A percentile compares a stretch with the other conserved stretches of the same genome.
phyloP scores from a whole-genome alignment of 2,888 invertebrate species.

The Eledone cirrhosa region DNA sequence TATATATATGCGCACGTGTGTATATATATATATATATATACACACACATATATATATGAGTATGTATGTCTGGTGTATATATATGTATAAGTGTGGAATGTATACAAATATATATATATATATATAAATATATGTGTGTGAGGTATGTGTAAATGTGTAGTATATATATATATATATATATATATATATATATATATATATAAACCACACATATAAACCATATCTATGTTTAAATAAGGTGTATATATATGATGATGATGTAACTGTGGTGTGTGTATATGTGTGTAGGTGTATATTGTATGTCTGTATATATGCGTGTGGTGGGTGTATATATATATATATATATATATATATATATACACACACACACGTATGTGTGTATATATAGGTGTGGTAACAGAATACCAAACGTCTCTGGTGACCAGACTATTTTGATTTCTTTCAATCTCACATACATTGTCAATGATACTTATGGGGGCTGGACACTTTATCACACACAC shows the following conservation, averaged over 20 bases:
- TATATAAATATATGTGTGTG: not conserved
- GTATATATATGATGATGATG: not conserved
- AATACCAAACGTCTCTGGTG: not conserved
- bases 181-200: constrained; percentile 1
- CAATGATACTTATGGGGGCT: no score
- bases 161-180: constrained; percentile 1
- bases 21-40: constrained; percentile 1
- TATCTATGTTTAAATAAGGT: no score
- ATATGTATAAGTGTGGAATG: no score
- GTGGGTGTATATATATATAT: not conserved
- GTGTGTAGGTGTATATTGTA: not conserved
- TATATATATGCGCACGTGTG: not conserved
- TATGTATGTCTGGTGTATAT: not conserved
- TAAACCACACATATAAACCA: no score
- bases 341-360: not conserved
- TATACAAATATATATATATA: not conserved
- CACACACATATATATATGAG: not conserved
- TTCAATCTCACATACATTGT: no score
- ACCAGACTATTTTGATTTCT: not conserved
- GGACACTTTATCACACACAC: not conserved
- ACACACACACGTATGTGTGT: not conserved
- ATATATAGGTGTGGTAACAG: not conserved
- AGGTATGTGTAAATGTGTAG: not conserved
- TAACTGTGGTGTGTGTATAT: not conserved
- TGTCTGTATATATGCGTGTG: not conserved